Evolutionary conservation across 2,888 invertebrate genomes (phyloP).

Genomic region (Ophion ellenae): DNA sequence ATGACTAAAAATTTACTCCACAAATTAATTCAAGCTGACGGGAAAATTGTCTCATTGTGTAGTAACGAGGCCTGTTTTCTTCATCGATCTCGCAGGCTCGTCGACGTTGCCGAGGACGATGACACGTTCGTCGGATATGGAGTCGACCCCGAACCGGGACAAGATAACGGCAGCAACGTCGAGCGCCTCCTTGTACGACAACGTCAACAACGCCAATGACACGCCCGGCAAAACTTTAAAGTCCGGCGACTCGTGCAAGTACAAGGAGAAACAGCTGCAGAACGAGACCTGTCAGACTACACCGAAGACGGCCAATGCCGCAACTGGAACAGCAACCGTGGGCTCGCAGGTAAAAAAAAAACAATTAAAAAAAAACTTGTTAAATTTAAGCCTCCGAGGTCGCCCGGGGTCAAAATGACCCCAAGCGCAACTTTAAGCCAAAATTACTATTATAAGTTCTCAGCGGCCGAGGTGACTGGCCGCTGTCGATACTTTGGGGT

Average conservation of each 20-base stretch:
- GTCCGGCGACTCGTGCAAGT: slow-evolving; percentile 77
- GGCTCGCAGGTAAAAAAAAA: slow-evolving; percentile 85
- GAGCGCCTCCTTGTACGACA: slow-evolving; percentile 94
- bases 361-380: background rate
- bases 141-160: slow-evolving; percentile 85
- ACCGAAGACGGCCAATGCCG: slow-evolving; percentile 81
- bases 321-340: slow-evolving; percentile 81
- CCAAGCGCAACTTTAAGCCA: too few species aligned
- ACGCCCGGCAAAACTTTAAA: slow-evolving; percentile 76
- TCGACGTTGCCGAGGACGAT: slow-evolving; percentile 92
- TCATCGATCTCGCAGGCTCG: slow-evolving; percentile 86
- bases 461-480: too few species aligned
- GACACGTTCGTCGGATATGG: slow-evolving; percentile 89
- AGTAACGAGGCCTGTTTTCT: background rate
- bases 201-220: slow-evolving; percentile 85
- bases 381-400: background rate
- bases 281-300: slow-evolving; percentile 83
- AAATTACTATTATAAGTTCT: too few species aligned
- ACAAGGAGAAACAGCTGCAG: slow-evolving; percentile 84
- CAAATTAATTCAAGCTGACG: background rate
- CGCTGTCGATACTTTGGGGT: too few species aligned
- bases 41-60: background rate
- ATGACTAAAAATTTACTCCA: background rate
- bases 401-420: too few species aligned
- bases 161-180: slow-evolving; percentile 94